phyloP scores from a whole-genome alignment of 2,888 invertebrate species.

The Pterostichus niger region DNA sequence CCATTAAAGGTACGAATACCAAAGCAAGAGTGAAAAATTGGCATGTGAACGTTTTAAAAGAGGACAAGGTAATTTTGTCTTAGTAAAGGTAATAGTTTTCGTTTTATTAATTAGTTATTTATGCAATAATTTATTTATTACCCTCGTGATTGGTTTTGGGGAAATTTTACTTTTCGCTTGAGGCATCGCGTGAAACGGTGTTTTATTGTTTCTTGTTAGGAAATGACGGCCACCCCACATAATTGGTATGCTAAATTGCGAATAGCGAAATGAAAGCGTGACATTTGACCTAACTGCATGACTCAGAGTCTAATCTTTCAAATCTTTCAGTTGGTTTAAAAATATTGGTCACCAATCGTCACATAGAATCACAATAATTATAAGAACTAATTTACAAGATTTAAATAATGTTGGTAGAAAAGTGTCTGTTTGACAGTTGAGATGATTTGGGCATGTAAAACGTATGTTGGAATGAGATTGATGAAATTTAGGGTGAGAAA shows the following conservation, averaged over 20 bases:
- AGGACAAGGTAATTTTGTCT: conserved; percentile 32
- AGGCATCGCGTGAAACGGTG: conserved; percentile 5
- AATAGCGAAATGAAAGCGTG: conserved; percentile 17
- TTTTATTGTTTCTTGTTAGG: conserved; percentile 14
- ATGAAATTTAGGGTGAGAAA: too few relatives aligned
- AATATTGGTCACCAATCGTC: too few relatives aligned
- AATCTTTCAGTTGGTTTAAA: too few relatives aligned
- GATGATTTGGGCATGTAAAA: too few relatives aligned
- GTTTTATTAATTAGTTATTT: conserved; percentile 34
- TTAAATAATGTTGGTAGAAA: too few relatives aligned
- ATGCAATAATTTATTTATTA: conserved; percentile 39
- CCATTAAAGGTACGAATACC: conserved; percentile 7
- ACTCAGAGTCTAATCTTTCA: neutral
- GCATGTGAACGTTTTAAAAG: conserved; percentile 26
- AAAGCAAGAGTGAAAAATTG: neutral
- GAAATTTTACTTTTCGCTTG: neutral
- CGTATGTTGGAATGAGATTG: too few relatives aligned
- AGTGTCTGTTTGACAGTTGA: too few relatives aligned
- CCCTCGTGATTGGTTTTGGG: conserved; percentile 32
- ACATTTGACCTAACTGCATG: conserved; percentile 8
- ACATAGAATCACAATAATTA: too few relatives aligned
- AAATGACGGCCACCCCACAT: neutral
- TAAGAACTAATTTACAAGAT: too few relatives aligned
- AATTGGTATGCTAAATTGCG: neutral
- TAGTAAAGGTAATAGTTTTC: conserved; percentile 22